These are phyloP conservation scores for Noctua pronuba DNA, from an alignment of 2,888 invertebrate species.

Conservation along the genomic window DNA sequence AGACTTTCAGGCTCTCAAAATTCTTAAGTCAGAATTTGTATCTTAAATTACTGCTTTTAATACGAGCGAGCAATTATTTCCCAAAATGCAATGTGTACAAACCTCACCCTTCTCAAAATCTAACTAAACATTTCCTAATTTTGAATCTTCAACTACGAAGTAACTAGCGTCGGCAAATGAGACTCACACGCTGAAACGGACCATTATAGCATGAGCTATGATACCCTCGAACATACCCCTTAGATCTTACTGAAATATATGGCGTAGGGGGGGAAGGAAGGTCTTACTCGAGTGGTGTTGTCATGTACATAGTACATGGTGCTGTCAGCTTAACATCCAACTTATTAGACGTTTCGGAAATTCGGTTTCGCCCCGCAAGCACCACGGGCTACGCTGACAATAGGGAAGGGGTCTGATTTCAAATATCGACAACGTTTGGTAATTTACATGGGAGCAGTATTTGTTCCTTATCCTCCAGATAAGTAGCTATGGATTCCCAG, in stretches of 20 bases:
- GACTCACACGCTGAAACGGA: slow-evolving; percentile 77
- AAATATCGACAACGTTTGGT: slow-evolving; percentile 45
- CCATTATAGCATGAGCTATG: slow-evolving; percentile 76
- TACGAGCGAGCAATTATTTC: slow-evolving; percentile 64
- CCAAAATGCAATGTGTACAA: slow-evolving; percentile 66
- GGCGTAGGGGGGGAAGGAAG: slow-evolving; percentile 65
- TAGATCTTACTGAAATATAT: slow-evolving; percentile 64
- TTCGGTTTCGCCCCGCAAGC: slow-evolving; percentile 88
- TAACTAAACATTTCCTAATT: slow-evolving; percentile 86
- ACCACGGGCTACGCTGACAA: slow-evolving; percentile 79
- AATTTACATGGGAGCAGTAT: background rate
- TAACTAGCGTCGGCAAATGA: slow-evolving; percentile 85
- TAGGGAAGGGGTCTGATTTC: slow-evolving; percentile 70
- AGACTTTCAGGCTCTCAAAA: background rate
- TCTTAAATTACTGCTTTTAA: slow-evolving; percentile 47
- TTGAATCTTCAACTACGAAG: slow-evolving; percentile 79
- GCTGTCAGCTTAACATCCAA: slow-evolving; percentile 88
- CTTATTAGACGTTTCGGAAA: slow-evolving; percentile 90
- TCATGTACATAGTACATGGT: slow-evolving; percentile 85
- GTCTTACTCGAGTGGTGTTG: slow-evolving; percentile 77
- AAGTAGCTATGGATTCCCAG: background rate
- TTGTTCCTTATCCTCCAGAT: background rate
- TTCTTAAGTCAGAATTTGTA: slow-evolving; percentile 14
- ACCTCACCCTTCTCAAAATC: slow-evolving; percentile 71
- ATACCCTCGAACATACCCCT: slow-evolving; percentile 65